Evolutionary conservation across 2,113 vertebrate species (phyloP).

Genomic region (Vanacampus margaritifer): DNA sequence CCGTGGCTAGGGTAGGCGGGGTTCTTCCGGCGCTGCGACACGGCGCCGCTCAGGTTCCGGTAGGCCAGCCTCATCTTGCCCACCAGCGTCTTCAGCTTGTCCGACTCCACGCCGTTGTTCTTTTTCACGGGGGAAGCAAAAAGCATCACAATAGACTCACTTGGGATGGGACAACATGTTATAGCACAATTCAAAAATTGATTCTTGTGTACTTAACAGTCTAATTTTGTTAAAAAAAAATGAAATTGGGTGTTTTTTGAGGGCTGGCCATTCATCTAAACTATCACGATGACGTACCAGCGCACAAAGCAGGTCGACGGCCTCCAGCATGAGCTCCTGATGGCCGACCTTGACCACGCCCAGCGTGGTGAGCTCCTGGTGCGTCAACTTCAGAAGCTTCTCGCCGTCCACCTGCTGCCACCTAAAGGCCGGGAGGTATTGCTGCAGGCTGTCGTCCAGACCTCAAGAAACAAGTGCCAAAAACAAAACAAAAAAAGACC

Average conservation of each 20-base stretch:
- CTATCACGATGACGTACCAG: conserved; percentile 54
- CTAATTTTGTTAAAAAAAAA: no score
- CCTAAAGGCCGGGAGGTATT: conserved; percentile 84
- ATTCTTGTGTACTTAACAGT: no score
- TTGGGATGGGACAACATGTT: not conserved
- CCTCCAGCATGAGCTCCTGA: conserved; percentile 92
- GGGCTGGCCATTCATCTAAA: no score
- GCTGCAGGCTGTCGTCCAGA: conserved; percentile 89
- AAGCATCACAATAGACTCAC: not conserved
- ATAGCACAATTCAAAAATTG: not conserved
- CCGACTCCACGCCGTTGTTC: conserved; percentile 92
- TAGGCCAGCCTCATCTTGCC: conserved; percentile 80
- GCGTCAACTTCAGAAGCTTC: conserved; percentile 84
- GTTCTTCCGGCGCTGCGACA: conserved; percentile 80
- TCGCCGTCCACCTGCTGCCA: conserved; percentile 87
- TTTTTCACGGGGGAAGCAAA: conserved; percentile 30
- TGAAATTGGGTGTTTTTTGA: no score
- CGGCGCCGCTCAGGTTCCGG: conserved; percentile 81
- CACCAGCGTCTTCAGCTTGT: conserved; percentile 87
- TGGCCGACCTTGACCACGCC: conserved; percentile 86
- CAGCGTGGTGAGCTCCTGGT: conserved; percentile 88
- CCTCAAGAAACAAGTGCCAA: conserved; percentile 61
- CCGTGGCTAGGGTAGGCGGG: conserved; percentile 74
- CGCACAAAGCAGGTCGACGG: conserved; percentile 91
- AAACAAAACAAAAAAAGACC: no score